These are phyloP conservation scores for Himalopsyche anomala DNA, from an alignment of 2,888 invertebrate species.

Conservation along the genomic window DNA sequence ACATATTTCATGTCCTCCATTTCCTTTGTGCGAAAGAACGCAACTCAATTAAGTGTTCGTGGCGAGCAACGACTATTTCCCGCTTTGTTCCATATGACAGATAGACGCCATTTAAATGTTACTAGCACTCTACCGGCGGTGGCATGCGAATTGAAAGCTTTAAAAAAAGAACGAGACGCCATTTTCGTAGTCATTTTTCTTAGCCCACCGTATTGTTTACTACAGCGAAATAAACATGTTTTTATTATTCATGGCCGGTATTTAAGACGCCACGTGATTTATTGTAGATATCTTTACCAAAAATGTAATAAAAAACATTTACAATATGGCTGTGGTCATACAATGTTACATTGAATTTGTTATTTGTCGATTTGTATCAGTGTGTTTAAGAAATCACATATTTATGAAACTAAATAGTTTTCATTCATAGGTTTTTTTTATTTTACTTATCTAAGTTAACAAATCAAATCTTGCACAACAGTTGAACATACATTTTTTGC, in stretches of 20 bases:
- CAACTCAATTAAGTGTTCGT: constrained; percentile 60
- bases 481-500: too few relatives aligned
- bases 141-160: constrained; percentile 13
- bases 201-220: constrained; percentile 18
- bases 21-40: constrained; percentile 45
- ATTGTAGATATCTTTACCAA: not conserved
- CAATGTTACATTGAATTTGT: not conserved
- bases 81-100: constrained; percentile 55
- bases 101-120: constrained; percentile 57
- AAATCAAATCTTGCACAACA: too few relatives aligned
- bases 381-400: too few relatives aligned
- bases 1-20: constrained; percentile 46
- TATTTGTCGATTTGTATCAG: too few relatives aligned
- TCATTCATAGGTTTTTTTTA: too few relatives aligned
- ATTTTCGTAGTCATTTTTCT: constrained; percentile 38
- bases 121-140: constrained; percentile 11
- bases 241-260: not conserved
- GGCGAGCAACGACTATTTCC: constrained; percentile 54
- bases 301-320: constrained; percentile 9
- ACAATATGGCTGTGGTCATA: not conserved
- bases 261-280: not conserved
- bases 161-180: constrained; percentile 14
- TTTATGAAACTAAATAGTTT: too few relatives aligned
- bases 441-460: too few relatives aligned
- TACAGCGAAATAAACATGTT: constrained; percentile 11